Evolutionary conservation across 2,888 invertebrate genomes (phyloP), one percentile per base, ranked within the genome.

Genomic region (Dioctria linearis): DNA sequence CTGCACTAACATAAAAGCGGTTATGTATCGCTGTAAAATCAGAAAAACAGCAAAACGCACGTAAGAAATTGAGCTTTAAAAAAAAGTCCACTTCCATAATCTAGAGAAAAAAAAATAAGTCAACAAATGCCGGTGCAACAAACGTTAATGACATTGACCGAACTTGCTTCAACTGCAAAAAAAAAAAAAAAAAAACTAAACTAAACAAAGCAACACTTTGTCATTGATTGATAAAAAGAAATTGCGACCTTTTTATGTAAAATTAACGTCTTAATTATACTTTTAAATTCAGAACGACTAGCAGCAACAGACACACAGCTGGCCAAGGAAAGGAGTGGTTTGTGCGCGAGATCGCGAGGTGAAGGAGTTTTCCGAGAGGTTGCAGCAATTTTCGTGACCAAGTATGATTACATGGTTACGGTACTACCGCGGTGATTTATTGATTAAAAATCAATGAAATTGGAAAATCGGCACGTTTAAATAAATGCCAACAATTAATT

Each of bases 131-230:
- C 37, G 37, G 61, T 25, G 61, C 61, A 61, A 13, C 11, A 61
- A 61, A 39, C 61, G 61, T 61, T 61, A 61, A 61, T 61, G 61
- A 61, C 61, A 25, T 37, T 61, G 61, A 61, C 39, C 57, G 11
- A 5, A 13, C 57, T 25, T 25, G 11, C 54, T 11, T 11, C 49
- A 46, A 46, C 1, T 46, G 6, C 49, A 46, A 46, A 6, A 9
- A 46, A 46, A 5, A 46, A 46, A 46, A 25, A 9, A 46, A 9
- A 46, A 1, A 46, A 6, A 9, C 46, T 46, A 46, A 46, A 5
- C 46, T 46, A 46, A 8, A 46, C 46, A 46, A 6, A 8, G 46
- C 46, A 46, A 6, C 8, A 1, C 46, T 46, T 6, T 46, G 8
- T 46, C 46, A 6, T 5, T 46, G 46, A 46, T 46, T 46, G 11